Conservation (phyloP, 2,888 invertebrate species). For the Plemyria rubiginata region DNA sequence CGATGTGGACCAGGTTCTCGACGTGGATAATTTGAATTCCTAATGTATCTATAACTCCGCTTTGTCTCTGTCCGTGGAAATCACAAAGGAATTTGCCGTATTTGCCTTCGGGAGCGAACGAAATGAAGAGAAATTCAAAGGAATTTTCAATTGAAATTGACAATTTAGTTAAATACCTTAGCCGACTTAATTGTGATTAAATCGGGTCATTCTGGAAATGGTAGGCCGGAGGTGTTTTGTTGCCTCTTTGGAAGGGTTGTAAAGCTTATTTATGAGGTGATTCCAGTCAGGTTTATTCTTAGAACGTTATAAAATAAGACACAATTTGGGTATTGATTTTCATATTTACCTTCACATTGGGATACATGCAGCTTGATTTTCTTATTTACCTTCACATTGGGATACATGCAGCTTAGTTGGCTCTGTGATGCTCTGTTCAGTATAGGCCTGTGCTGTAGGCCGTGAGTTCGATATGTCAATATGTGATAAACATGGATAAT, state of each 20-base stretch:
- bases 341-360: no score
- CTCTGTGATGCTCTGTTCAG: no score
- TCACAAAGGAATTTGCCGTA: constrained; percentile 52
- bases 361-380: no score
- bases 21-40: constrained; percentile 45
- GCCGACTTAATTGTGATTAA: constrained; percentile 55
- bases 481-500: no score
- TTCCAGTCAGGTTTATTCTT: constrained; percentile 17
- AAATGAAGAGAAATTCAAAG: constrained; percentile 56
- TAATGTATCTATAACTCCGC: constrained; percentile 52
- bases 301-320: constrained; percentile 18
- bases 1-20: constrained; percentile 31
- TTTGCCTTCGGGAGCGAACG: constrained; percentile 50
- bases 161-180: constrained; percentile 55
- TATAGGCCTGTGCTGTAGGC: no score
- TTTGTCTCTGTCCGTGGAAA: constrained; percentile 48
- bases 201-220: constrained; percentile 46
- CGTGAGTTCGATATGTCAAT: no score
- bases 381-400: no score
- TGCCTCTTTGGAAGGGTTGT: constrained; percentile 27
- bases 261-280: constrained; percentile 28
- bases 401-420: no score
- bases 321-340: not conserved
- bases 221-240: constrained; percentile 36
- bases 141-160: constrained; percentile 60